Base-by-base conservation (phyloP, 2,797 vertebrate genomes). In the Linurgus olivaceus region DNA sequence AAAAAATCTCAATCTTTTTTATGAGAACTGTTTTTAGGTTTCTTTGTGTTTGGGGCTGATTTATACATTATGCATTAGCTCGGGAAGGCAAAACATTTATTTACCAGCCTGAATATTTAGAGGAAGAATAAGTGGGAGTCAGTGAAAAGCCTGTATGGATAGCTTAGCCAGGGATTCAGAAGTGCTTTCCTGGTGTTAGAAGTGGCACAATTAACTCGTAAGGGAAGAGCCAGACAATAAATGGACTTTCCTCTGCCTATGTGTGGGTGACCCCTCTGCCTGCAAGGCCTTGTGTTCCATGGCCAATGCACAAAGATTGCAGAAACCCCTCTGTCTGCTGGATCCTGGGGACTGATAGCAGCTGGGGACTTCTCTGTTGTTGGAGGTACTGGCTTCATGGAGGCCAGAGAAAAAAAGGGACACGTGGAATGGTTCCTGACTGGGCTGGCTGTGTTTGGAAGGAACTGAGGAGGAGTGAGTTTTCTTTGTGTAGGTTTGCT, bases 21-120 rank as follows among this genome's bases (percentile, higher is more conserved):
- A 11, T 86, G 90, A 81, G 84, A 82, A 89, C 74, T 68, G 83
- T 40, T 92, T 95, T 93, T 89, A 93, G 62, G 37, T 84, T 96
- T 96, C 74, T 73, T 86, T 91, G 40, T 95, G 48, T 90, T 94
- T 70, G n/a, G 42, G 52, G 18, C 86, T 89, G 92, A 70, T 83
- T 87, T 96, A 92, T 96, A 89, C 89, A 83, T 96, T 93, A 91
- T 96, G 68, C 75, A 80, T 93, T 92, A 96, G 84, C 17, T 55
- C 1, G 12, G 62, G 78, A 91, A 93, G 89, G 81, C 75, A 94
- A 94, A 94, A 91, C 91, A 95, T 78, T 90, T 67, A 70, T 94
- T 90, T 92, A 58, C 80, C 74, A 70, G 68, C 54, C n/a, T 84
- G 91, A 68, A 47, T 94, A 77, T 90, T 86, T 86, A 68, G 88